Percentiles rank a stretch among this genome's conserved stretches.
These are phyloP conservation scores for Anabas testudineus DNA, from an alignment of 2,797 vertebrate genomes.

Conservation along the genomic window DNA sequence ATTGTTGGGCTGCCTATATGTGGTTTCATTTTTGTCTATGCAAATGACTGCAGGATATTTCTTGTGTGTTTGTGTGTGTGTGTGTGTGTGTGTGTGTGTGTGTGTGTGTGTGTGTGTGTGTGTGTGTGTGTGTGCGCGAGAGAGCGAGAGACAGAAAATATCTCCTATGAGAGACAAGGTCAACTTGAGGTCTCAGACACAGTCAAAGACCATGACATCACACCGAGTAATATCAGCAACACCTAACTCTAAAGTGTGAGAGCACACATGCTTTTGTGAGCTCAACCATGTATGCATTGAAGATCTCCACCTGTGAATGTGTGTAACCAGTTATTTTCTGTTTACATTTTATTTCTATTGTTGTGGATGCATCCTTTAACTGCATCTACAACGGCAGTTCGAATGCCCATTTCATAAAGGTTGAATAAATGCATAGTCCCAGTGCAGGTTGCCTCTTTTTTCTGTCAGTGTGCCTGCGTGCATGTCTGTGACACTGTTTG, in stretches of 20 bases:
- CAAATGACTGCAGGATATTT: neutral
- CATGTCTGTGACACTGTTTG: conserved; percentile 47
- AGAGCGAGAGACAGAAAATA: neutral
- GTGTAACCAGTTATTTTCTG: neutral
- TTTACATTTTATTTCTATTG: neutral
- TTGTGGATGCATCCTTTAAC: neutral
- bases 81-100: neutral
- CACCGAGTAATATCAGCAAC: conserved; percentile 11
- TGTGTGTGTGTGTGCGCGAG: neutral
- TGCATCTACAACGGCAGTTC: neutral
- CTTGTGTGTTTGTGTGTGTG: conserved; percentile 1
- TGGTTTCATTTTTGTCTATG: neutral
- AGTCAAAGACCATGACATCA: conserved; percentile 51
- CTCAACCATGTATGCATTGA: neutral
- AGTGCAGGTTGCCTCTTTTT: conserved; percentile 27
- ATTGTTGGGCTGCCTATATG: neutral
- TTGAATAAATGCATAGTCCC: conserved; percentile 17
- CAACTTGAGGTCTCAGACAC: conserved; percentile 20
- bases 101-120: conserved; percentile 1
- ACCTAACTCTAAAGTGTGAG: conserved; percentile 3
- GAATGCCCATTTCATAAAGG: conserved; percentile 5
- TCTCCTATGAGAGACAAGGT: conserved; percentile 18
- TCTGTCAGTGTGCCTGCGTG: neutral
- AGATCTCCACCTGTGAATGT: neutral
- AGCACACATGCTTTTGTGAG: conserved; percentile 6